Evolutionary conservation across 1,140 invertebrate species (phyloP).

Genomic region (Eurosta solidaginis): DNA sequence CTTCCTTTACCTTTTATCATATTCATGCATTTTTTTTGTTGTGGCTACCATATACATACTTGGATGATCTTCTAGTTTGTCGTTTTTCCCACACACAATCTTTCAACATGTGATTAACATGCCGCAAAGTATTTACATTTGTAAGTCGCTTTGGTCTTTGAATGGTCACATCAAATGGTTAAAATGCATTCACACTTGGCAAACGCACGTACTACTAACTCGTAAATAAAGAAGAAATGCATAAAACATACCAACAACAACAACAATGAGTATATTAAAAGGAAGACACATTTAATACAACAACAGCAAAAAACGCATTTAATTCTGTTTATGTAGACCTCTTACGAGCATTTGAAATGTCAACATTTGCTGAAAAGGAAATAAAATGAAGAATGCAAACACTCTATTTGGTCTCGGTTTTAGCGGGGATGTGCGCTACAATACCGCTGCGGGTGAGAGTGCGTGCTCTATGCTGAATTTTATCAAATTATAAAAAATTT

Average conservation of each 20-base stretch:
- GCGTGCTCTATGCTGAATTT: conserved; percentile 3
- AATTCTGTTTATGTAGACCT: background rate
- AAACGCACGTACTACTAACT: background rate
- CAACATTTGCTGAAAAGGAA: conserved; percentile 10
- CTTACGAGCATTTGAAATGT: conserved; percentile 7
- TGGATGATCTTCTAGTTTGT: background rate
- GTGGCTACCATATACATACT: background rate
- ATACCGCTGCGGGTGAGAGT: background rate
- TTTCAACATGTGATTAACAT: conserved; percentile 28
- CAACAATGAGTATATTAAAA: background rate
- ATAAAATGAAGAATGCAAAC: background rate
- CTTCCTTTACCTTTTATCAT: background rate
- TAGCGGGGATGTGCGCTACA: background rate
- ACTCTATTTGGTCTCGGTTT: no score
- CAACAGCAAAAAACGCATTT: background rate
- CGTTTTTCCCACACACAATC: background rate
- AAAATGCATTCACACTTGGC: conserved; percentile 4
- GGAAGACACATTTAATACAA: background rate
- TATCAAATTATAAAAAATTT: conserved; percentile 24
- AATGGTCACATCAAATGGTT: background rate
- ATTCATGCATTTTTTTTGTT: background rate
- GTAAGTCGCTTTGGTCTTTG: background rate
- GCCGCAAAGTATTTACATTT: background rate
- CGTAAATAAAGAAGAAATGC: background rate
- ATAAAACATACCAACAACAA: background rate